Base-by-base conservation (phyloP, 2,888 invertebrate genomes). In the Agrilus cyanescens region DNA sequence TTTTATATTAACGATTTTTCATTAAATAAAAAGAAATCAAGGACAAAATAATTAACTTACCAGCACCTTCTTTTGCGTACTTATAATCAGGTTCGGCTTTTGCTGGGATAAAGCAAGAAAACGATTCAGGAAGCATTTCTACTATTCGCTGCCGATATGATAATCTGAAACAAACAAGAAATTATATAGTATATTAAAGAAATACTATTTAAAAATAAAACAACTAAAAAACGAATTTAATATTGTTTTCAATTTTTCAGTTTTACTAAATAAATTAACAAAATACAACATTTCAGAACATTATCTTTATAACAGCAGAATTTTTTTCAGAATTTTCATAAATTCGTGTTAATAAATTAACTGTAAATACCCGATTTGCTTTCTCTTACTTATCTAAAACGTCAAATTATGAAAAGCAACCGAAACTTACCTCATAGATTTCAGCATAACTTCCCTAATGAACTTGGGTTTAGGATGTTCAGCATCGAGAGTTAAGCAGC, bases 401-500 rank as follows among this genome's bases (percentile, higher is more conserved):
- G 2, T 25, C 25, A 6, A 25, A 25, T 2, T 25, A 25, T 10
- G 8, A 10, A 10, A 8, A 12, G 34, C 25, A 16, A 36, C 34
- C 15, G 38, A 13, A 38, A 45, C 55, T 57, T 66, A 91, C 93
- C 95, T 81, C 57, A 97, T 75, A 59, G 86, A 85, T 65, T 90
- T 93, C 31, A 83, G 76, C 44, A 98, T 76, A 13, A 90, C 89
- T 67, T 98, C 97, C 50, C 82, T 76, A 42, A 96, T 85, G 65
- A 98, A 98, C 60, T 93, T 85, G 1, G 94, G 90, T 54, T 93
- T 85, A 0, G 96, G 96, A 67, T 91, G 87, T 57, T 94, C 89
- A 1, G 75, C 64, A 60, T 91, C 90, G 16, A 90, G 69, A 50
- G 82, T 76, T n/a, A 89, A 70, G 57, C 88, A 88, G 12, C 82